Evolutionary conservation across 2,797 vertebrate species (phyloP).

Genomic region (Synanceia verrucosa): DNA sequence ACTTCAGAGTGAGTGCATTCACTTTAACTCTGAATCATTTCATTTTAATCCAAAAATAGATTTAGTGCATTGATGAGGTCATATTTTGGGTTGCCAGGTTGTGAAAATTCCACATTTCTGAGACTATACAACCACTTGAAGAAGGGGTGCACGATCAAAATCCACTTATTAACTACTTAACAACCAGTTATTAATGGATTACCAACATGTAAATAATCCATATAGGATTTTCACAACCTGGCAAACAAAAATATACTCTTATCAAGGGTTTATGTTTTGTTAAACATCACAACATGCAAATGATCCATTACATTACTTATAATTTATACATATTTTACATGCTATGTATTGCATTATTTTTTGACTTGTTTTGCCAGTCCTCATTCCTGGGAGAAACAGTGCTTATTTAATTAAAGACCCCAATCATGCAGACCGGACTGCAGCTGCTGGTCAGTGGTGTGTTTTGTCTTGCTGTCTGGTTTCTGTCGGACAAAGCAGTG

Average conservation of each 20-base stretch:
- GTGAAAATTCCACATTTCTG: neutral
- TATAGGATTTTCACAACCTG: neutral
- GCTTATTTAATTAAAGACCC: conserved; percentile 34
- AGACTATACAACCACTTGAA: neutral
- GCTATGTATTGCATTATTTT: neutral
- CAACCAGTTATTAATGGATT: neutral
- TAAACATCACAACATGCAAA: neutral
- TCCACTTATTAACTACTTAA: neutral
- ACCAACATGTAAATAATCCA: neutral
- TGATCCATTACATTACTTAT: neutral
- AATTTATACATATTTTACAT: neutral
- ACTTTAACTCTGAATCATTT: neutral
- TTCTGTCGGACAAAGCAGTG: conserved; percentile 72
- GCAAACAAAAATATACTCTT: neutral
- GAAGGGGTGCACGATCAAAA: neutral
- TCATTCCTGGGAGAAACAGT: neutral
- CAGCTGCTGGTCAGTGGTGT: conserved; percentile 70
- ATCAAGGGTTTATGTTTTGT: neutral
- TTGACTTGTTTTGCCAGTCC: no score
- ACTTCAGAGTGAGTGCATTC: conserved; percentile 66
- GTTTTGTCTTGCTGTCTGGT: conserved; percentile 71
- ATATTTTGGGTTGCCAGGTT: neutral
- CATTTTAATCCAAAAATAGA: no score
- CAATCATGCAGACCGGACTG: conserved; percentile 13
- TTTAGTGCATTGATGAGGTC: no score